Percentiles rank a stretch among this genome's conserved stretches.
phyloP scores from a whole-genome alignment of 1,140 invertebrate species.

The Drosophila cardini region DNA sequence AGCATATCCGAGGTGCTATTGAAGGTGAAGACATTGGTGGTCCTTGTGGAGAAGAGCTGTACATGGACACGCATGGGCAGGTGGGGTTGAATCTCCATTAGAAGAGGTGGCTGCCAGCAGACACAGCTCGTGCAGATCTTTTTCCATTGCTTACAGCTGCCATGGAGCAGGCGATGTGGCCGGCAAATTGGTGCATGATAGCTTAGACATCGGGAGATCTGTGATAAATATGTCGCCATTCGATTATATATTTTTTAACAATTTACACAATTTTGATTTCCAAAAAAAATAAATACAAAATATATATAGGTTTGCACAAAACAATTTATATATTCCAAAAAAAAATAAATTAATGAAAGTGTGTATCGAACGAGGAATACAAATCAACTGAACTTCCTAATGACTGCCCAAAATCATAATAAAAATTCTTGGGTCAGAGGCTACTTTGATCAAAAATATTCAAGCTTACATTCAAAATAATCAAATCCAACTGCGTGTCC shows the following conservation, averaged over 20 bases:
- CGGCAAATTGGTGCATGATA: conserved; percentile 59
- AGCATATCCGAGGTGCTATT: conserved; percentile 48
- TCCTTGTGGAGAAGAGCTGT: conserved; percentile 44
- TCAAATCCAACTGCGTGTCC: no score
- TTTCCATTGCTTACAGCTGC: conserved; percentile 42
- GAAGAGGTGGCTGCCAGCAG: conserved; percentile 14
- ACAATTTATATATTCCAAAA: conserved; percentile 9
- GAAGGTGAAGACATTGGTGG: conserved; percentile 37
- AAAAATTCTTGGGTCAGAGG: neutral
- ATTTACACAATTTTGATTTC: conserved; percentile 14
- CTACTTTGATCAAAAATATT: neutral
- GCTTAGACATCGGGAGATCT: conserved; percentile 62
- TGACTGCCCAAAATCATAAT: neutral
- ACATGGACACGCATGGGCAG: conserved; percentile 27
- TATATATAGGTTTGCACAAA: conserved; percentile 18
- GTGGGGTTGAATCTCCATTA: neutral
- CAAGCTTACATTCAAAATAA: no score
- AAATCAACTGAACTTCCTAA: neutral
- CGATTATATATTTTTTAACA: conserved; percentile 21
- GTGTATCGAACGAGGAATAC: conserved; percentile 4
- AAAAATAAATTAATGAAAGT: neutral
- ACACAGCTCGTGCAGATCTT: conserved; percentile 25
- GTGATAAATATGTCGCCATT: conserved; percentile 50
- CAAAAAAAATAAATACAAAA: conserved; percentile 5
- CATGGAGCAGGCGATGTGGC: conserved; percentile 33